These are phyloP conservation scores for Magallana angulata DNA, from an alignment of 1,140 invertebrate genomes.

Conservation along the genomic window DNA sequence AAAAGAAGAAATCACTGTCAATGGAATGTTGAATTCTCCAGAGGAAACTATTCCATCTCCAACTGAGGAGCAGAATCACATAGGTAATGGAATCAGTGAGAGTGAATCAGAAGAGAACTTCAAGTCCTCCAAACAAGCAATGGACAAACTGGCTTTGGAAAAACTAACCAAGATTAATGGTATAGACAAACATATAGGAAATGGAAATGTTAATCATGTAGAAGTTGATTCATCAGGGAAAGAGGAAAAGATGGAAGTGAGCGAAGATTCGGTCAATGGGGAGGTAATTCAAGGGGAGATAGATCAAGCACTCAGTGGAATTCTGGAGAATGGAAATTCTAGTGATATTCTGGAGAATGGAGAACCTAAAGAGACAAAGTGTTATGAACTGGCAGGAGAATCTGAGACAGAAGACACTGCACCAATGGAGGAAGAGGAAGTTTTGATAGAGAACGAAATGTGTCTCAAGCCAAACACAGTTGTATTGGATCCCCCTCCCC, in stretches of 20 bases:
- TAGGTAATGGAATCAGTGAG: slow-evolving; percentile 27
- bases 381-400: slow-evolving; percentile 55
- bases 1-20: slow-evolving; percentile 7
- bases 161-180: slow-evolving; percentile 45
- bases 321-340: slow-evolving; percentile 30
- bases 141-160: slow-evolving; percentile 47
- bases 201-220: slow-evolving; percentile 16
- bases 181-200: slow-evolving; percentile 46
- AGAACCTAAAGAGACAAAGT: slow-evolving; percentile 21
- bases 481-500: slow-evolving; percentile 51
- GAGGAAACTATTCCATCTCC: slow-evolving; percentile 54
- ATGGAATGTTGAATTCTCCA: slow-evolving; percentile 45
- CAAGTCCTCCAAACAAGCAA: slow-evolving; percentile 35
- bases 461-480: slow-evolving; percentile 55
- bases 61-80: slow-evolving; percentile 38
- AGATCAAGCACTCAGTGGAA: slow-evolving; percentile 42
- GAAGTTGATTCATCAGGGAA: slow-evolving; percentile 29
- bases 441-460: slow-evolving; percentile 60
- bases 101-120: slow-evolving; percentile 30
- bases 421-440: slow-evolving; percentile 45
- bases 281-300: slow-evolving; percentile 45
- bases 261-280: slow-evolving; percentile 28
- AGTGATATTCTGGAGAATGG: slow-evolving; percentile 23
- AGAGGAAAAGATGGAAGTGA: slow-evolving; percentile 41
- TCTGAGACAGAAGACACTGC: slow-evolving; percentile 17